Conservation (phyloP, 2,797 vertebrate genomes). For the Eospalax fontanierii region DNA sequence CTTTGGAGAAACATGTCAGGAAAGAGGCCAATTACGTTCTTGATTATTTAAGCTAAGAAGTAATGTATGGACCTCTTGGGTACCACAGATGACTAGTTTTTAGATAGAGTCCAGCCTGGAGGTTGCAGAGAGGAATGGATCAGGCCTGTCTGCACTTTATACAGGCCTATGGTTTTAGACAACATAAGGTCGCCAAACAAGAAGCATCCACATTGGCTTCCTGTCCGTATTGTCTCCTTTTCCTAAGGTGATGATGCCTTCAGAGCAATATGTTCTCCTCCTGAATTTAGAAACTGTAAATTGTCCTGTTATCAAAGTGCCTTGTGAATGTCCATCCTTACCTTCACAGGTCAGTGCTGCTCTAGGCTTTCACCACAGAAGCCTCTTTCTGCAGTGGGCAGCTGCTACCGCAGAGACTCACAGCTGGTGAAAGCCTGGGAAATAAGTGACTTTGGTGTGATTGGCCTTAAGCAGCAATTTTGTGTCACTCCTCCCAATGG, state of each 20-base stretch:
- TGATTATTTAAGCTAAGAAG: not conserved
- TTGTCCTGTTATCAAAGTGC: not conserved
- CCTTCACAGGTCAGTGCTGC: too few species aligned
- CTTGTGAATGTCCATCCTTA: not conserved
- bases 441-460: too few species aligned
- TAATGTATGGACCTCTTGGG: not conserved
- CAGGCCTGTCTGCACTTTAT: not conserved
- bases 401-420: too few species aligned
- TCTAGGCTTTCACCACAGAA: too few species aligned
- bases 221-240: not conserved
- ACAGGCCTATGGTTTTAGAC: not conserved
- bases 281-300: not conserved
- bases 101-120: not conserved
- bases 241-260: not conserved
- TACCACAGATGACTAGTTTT: not conserved
- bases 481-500: too few species aligned
- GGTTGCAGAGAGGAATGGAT: not conserved
- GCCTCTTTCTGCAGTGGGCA: too few species aligned
- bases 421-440: too few species aligned
- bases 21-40: constrained; percentile 17
- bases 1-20: not conserved
- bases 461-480: not conserved
- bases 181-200: not conserved
- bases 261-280: not conserved
- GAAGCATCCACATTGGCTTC: rapidly evolving